Base-by-base conservation (phyloP, 2,113 vertebrate genomes). In the Calonectris borealis region DNA sequence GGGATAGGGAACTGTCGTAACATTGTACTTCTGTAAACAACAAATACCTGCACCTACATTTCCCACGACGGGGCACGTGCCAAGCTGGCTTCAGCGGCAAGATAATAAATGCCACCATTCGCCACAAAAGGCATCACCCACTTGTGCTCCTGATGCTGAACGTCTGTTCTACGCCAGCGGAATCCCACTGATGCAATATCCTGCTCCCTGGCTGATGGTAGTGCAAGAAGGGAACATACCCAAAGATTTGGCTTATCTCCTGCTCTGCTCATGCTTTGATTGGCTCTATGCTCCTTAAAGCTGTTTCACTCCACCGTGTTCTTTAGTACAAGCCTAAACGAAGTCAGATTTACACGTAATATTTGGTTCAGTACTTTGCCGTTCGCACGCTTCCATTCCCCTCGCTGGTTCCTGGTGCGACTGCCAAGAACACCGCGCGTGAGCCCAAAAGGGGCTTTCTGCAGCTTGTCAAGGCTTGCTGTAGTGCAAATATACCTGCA, bases 201-300 rank as follows among this genome's bases (percentile, higher is more conserved):
- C 80, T 60, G 83, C 70, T 88, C 64, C 91, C 86, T 76, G 88
- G 62, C 2, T 48, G 62, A 70, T 5, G 18, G 79, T 34, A 94
- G 86, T 42, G 76, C 86, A 81, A 92, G 70, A 91, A 85, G 83
- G 87, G 61, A 93, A 91, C 49, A 24, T 16, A 84, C 34, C 57
- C 77, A 6, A 48, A 75, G 34, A 44, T 72, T 25, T 89, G 95
- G 94, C 88, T 93, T 72, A 84, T 58, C 86, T 77, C 93, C 91
- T 68, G 75, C 86, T 83, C 87, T 64, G 82, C 79, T 93, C 84
- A 22, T 24, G 32, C 72, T 89, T 31, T 25, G 84, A 84, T 64
- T 82, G 65, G 95, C 93, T 94, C 88, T 76, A 2, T 76, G 92
- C 69, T 90, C 80, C 86, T 96, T 95, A 95, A 96, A 97, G 94